These are phyloP conservation scores for Luperina nickerlii DNA, from an alignment of 2,888 invertebrate species.

Conservation along the genomic window DNA sequence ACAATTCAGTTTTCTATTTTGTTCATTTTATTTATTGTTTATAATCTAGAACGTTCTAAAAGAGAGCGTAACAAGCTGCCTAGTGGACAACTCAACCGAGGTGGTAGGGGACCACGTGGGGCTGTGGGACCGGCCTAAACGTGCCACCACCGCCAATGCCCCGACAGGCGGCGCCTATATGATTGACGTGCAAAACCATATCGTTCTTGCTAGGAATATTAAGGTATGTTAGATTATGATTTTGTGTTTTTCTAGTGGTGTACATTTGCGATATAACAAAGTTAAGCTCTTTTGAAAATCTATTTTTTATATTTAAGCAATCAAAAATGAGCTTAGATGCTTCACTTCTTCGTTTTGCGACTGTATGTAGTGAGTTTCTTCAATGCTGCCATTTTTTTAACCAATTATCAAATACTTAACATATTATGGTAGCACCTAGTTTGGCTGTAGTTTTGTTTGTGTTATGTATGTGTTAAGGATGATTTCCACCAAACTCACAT, in stretches of 20 bases:
- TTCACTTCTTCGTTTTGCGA: neutral
- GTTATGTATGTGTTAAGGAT: neutral
- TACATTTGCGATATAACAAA: neutral
- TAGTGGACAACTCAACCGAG: conserved; percentile 83
- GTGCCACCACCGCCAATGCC: conserved; percentile 82
- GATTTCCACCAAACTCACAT: too few relatives aligned
- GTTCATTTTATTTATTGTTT: neutral
- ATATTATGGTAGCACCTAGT: neutral
- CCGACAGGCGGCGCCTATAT: conserved; percentile 88
- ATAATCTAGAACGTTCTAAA: conserved; percentile 88
- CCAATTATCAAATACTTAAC: neutral
- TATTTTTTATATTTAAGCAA: neutral
- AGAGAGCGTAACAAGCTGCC: conserved; percentile 85
- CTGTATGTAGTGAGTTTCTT: neutral
- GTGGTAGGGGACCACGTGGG: conserved; percentile 87
- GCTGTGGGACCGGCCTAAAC: conserved; percentile 91
- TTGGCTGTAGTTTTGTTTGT: neutral
- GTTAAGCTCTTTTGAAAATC: neutral
- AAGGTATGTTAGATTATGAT: conserved; percentile 75
- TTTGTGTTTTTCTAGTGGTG: neutral
- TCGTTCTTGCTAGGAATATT: conserved; percentile 79
- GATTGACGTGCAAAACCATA: conserved; percentile 83
- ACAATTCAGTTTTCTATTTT: neutral
- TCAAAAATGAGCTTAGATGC: neutral
- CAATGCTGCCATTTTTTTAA: neutral